Percentiles rank a stretch among this genome's conserved stretches.
Conservation (phyloP, 1,140 invertebrate genomes). For the Zaprionus nigranus region DNA sequence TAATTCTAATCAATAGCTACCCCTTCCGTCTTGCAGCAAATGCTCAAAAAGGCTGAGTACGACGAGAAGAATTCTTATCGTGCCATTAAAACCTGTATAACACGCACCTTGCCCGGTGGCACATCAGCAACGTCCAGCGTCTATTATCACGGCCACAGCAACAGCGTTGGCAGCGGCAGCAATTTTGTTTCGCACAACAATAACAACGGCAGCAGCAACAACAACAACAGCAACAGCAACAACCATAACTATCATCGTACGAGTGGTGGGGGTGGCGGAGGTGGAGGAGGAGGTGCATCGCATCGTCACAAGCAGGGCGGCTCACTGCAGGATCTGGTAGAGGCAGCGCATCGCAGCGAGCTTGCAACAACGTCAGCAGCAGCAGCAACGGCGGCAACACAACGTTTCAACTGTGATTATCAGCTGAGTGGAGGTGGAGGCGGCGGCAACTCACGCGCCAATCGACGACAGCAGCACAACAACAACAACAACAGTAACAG, state of each 20-base stretch:
- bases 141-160: constrained; percentile 38
- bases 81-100: constrained; percentile 70
- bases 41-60: constrained; percentile 83
- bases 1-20: neutral
- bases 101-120: constrained; percentile 62
- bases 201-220: constrained; percentile 23
- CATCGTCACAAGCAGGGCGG: constrained; percentile 81
- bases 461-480: constrained; percentile 68
- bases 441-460: constrained; percentile 36
- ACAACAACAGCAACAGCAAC: constrained; percentile 24
- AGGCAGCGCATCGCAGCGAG: constrained; percentile 71
- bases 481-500: constrained; percentile 41
- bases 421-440: constrained; percentile 60
- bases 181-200: constrained; percentile 36
- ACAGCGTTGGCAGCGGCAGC: constrained; percentile 25
- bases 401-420: constrained; percentile 78
- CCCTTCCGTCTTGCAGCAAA: constrained; percentile 58
- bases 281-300: neutral
- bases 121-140: constrained; percentile 57
- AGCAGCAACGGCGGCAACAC: constrained; percentile 52
- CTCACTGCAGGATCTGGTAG: constrained; percentile 82
- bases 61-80: constrained; percentile 77
- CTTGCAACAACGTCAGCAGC: constrained; percentile 60
- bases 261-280: neutral
- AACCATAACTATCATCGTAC: constrained; percentile 48